These are phyloP conservation scores for Agriotes lineatus DNA, from an alignment of 2,888 invertebrate species.

Conservation along the genomic window DNA sequence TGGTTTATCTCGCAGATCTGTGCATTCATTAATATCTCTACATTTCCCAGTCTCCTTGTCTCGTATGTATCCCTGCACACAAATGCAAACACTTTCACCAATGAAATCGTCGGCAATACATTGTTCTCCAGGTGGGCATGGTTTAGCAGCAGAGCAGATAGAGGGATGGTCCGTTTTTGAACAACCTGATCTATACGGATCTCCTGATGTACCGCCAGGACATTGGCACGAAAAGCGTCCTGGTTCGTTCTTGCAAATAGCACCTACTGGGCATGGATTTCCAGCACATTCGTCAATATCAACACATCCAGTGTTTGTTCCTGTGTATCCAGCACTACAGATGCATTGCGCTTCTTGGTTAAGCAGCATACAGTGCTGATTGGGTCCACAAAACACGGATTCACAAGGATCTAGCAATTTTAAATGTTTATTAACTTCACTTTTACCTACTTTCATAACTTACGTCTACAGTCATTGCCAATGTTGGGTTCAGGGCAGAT, in stretches of 20 bases:
- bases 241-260: constrained; percentile 89
- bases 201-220: constrained; percentile 84
- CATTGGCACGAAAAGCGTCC: constrained; percentile 91
- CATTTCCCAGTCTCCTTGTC: constrained; percentile 81
- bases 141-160: constrained; percentile 80
- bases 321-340: constrained; percentile 86
- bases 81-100: constrained; percentile 88
- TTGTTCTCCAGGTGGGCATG: constrained; percentile 87
- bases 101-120: constrained; percentile 82
- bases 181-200: constrained; percentile 85
- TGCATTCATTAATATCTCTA: constrained; percentile 89
- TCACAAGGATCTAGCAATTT: constrained; percentile 85
- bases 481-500: constrained; percentile 92
- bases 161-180: constrained; percentile 74
- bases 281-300: constrained; percentile 91
- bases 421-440: not conserved
- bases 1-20: constrained; percentile 78
- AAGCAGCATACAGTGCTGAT: constrained; percentile 89
- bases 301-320: constrained; percentile 79
- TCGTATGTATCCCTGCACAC: constrained; percentile 88
- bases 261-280: constrained; percentile 86
- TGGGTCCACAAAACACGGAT: constrained; percentile 84
- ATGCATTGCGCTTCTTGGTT: constrained; percentile 87
- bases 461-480: constrained; percentile 92
- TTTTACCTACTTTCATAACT: constrained; percentile 61